These are phyloP conservation scores for Tangara arthus DNA, from an alignment of 2,797 vertebrate species.

Conservation along the genomic window DNA sequence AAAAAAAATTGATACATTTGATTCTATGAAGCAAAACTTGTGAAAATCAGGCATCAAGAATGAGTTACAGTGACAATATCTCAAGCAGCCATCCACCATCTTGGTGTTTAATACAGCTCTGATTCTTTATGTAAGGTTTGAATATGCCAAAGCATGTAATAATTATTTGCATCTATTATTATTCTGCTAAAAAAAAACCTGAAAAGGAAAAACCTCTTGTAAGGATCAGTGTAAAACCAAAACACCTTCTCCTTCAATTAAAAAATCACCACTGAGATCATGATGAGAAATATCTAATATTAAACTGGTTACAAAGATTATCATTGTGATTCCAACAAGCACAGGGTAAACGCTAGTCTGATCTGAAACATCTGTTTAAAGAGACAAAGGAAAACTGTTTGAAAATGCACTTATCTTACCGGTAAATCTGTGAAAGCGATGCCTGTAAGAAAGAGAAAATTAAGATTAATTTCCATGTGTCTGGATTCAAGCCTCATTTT, in stretches of 20 bases:
- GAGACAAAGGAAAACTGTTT: not conserved
- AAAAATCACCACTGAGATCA: not conserved
- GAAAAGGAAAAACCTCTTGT: not conserved
- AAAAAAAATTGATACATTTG: not conserved
- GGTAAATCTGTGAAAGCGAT: slow-evolving; percentile 85
- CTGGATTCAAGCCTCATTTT: not conserved
- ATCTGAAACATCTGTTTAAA: not conserved
- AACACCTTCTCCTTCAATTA: not conserved
- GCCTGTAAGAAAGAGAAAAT: slow-evolving; percentile 72
- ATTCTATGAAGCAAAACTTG: not conserved
- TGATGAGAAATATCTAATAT: not conserved
- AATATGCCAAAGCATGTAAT: not conserved
- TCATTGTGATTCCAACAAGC: not conserved
- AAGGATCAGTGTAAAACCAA: not conserved
- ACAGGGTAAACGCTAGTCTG: not conserved
- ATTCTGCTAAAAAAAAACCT: not conserved
- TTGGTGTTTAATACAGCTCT: not conserved
- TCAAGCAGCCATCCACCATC: not conserved
- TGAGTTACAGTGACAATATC: not conserved
- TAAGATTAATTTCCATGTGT: not conserved
- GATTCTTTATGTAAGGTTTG: not conserved
- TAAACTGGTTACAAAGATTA: not conserved
- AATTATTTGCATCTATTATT: not conserved
- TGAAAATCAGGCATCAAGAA: not conserved
- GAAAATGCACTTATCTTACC: slow-evolving; percentile 74